Conservation (phyloP, 2,797 vertebrate species). For the Mus caroli region DNA sequence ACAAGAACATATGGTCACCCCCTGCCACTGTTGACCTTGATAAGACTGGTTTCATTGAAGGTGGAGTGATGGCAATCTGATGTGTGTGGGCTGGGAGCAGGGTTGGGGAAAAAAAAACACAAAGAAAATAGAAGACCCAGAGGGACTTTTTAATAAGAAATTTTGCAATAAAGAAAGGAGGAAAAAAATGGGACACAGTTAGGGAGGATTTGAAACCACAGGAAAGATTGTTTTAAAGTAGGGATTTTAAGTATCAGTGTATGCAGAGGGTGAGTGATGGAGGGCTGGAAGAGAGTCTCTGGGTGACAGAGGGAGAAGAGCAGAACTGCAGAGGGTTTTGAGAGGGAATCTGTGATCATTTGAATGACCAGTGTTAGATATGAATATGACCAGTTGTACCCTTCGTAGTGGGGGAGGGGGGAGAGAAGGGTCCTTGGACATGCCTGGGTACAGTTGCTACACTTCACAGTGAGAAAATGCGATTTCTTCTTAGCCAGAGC, state of each 20-base stretch:
- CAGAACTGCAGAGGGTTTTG: neutral
- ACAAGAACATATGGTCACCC: slow-evolving; percentile 38
- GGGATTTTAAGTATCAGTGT: neutral
- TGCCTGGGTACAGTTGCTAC: neutral
- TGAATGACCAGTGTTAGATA: neutral
- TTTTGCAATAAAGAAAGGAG: neutral
- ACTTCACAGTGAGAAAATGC: slow-evolving; percentile 14
- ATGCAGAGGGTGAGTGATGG: neutral
- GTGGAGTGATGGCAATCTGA: neutral
- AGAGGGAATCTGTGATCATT: neutral
- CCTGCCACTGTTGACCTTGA: neutral
- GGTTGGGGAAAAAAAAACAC: neutral
- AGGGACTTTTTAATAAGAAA: slow-evolving; percentile 20
- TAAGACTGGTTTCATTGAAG: slow-evolving; percentile 11
- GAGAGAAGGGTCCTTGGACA: neutral
- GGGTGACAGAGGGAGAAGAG: neutral
- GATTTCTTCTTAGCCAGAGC: slow-evolving; percentile 23
- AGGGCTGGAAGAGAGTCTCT: neutral
- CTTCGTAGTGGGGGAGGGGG: neutral
- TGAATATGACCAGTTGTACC: neutral
- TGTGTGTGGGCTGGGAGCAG: neutral
- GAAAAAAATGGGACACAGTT: neutral
- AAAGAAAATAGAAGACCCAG: neutral
- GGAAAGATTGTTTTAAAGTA: slow-evolving; percentile 2
- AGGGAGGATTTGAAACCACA: neutral